Conservation (phyloP, 1,140 invertebrate genomes). For the Nasonia vitripennis region DNA sequence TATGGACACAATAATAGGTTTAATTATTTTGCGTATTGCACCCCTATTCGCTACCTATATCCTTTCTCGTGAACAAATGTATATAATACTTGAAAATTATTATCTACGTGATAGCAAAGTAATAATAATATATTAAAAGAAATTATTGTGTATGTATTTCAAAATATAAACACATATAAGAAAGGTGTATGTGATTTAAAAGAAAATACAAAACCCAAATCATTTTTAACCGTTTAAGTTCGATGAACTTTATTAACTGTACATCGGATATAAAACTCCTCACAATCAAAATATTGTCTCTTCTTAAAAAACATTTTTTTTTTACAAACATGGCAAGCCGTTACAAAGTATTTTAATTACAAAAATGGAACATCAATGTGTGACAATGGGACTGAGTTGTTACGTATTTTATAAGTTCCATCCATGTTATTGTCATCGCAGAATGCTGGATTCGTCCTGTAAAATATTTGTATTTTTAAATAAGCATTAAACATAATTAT, state of each 20-base stretch:
- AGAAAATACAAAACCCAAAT: background rate
- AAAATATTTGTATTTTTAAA: conserved; percentile 58
- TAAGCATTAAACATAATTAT: background rate
- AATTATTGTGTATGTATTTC: too few species aligned
- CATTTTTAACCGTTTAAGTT: background rate
- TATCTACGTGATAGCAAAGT: too few species aligned
- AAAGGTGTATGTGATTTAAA: background rate
- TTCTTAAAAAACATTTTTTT: conserved; percentile 19
- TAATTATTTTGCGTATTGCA: background rate
- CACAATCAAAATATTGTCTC: conserved; percentile 43
- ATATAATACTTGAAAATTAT: too few species aligned
- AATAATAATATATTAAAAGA: too few species aligned
- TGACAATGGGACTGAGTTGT: conserved; percentile 9
- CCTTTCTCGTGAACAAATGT: too few species aligned
- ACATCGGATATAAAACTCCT: conserved; percentile 24
- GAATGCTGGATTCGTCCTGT: conserved; percentile 70
- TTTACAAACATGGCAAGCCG: conserved; percentile 36
- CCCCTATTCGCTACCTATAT: background rate
- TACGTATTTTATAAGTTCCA: conserved; percentile 57
- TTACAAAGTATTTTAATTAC: conserved; percentile 6
- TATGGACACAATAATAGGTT: background rate
- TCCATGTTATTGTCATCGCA: conserved; percentile 63
- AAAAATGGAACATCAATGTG: conserved; percentile 25
- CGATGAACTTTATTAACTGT: conserved; percentile 10
- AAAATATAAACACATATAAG: too few species aligned